These are phyloP conservation scores for Picathartes gymnocephalus DNA, from an alignment of 2,113 vertebrate species.

Conservation along the genomic window DNA sequence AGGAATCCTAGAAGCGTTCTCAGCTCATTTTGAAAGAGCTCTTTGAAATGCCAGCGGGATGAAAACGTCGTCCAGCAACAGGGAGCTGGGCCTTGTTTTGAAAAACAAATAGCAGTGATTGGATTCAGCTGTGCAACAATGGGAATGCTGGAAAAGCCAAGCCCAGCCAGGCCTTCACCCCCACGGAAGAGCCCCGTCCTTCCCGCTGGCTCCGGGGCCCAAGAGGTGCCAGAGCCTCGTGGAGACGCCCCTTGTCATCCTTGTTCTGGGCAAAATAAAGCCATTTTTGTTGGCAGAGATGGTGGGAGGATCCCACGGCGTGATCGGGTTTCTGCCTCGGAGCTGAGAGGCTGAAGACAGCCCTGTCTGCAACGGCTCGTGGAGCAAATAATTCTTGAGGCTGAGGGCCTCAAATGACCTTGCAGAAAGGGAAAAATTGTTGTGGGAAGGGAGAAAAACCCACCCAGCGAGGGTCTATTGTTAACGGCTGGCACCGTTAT, in stretches of 20 bases:
- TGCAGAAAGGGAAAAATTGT: background rate
- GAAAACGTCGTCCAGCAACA: slow-evolving; percentile 29
- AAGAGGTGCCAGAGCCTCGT: background rate
- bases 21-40: slow-evolving; percentile 31
- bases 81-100: slow-evolving; percentile 24
- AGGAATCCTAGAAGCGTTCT: slow-evolving; percentile 59
- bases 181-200: background rate
- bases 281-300: background rate
- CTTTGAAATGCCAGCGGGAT: slow-evolving; percentile 35
- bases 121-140: slow-evolving; percentile 48
- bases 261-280: background rate
- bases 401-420: slow-evolving; percentile 37
- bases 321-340: background rate
- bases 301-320: background rate
- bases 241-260: background rate
- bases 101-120: slow-evolving; percentile 45
- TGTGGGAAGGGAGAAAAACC: background rate
- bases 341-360: slow-evolving; percentile 38
- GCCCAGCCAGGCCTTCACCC: background rate
- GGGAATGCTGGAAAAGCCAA: background rate
- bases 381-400: background rate
- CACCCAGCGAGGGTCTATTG: slow-evolving; percentile 1
- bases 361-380: background rate
- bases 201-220: rapidly evolving
- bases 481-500: background rate